Conservation (phyloP, 2,888 invertebrate species). For the Dusona sp. region DNA sequence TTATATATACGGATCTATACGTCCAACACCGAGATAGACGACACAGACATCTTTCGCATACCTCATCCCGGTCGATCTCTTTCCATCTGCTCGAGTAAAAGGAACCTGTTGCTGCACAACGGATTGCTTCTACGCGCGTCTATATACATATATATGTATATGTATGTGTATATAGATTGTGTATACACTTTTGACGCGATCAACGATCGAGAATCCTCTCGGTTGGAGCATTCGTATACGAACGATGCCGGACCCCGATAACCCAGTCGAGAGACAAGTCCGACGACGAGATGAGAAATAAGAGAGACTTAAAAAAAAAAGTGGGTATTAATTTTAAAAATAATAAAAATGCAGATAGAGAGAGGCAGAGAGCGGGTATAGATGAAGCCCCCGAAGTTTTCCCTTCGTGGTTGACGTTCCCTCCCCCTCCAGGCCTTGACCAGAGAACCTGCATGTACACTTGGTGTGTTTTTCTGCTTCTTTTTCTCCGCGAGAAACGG, state of each 20-base stretch:
- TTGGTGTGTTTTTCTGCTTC: constrained; percentile 12
- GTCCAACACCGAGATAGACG: constrained; percentile 30
- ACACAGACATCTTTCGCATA: constrained; percentile 56
- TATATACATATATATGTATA: background rate
- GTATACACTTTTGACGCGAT: constrained; percentile 37
- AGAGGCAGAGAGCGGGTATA: constrained; percentile 7
- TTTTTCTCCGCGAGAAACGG: constrained; percentile 36
- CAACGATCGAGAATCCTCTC: constrained; percentile 34
- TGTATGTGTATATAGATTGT: constrained; percentile 1
- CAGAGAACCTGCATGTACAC: constrained; percentile 16
- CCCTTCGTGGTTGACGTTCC: constrained; percentile 55
- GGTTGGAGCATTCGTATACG: constrained; percentile 40
- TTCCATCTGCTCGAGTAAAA: constrained; percentile 34
- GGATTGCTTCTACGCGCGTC: constrained; percentile 49
- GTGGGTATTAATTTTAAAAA: background rate
- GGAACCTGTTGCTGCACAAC: constrained; percentile 29
- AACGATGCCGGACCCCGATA: constrained; percentile 61
- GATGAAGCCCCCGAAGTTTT: constrained; percentile 64
- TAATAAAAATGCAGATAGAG: background rate
- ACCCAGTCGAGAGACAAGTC: constrained; percentile 48
- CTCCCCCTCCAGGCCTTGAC: constrained; percentile 15
- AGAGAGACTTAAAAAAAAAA: background rate
- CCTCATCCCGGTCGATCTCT: constrained; percentile 41
- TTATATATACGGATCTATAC: constrained; percentile 31
- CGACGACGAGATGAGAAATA: constrained; percentile 33